A percentile compares a stretch with the other conserved stretches of the same genome.
phyloP scores from a whole-genome alignment of 2,797 vertebrate genomes.

The Coluber constrictor region DNA sequence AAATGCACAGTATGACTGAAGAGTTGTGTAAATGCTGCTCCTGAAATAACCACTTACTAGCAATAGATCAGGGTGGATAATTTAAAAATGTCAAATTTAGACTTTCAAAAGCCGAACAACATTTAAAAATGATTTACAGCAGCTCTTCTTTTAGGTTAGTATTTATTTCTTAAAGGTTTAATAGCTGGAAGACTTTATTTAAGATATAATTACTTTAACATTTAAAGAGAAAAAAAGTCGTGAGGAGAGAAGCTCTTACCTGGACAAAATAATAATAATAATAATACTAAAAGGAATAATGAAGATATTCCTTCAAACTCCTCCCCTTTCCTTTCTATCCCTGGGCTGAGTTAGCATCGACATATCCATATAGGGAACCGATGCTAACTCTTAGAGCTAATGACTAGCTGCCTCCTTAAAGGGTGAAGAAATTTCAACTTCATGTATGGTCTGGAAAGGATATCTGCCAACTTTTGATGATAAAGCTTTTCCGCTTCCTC shows the following conservation, averaged over 20 bases:
- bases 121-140: background rate
- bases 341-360: background rate
- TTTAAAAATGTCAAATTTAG: background rate
- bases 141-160: background rate
- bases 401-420: constrained; percentile 64
- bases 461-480: constrained; percentile 65
- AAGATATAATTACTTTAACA: background rate
- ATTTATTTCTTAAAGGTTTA: background rate
- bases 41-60: background rate
- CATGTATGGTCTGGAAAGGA: constrained; percentile 64
- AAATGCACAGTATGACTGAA: background rate
- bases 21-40: background rate
- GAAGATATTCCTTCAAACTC: background rate
- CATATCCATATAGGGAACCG: background rate
- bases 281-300: background rate
- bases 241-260: background rate
- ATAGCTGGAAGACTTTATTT: background rate
- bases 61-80: background rate
- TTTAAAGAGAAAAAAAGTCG: background rate
- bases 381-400: background rate
- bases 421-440: constrained; percentile 65
- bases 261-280: background rate
- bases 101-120: background rate
- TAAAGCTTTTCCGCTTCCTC: constrained; percentile 63
- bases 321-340: background rate